Conservation (phyloP, 2,113 vertebrate genomes). For the Mobula birostris region DNA sequence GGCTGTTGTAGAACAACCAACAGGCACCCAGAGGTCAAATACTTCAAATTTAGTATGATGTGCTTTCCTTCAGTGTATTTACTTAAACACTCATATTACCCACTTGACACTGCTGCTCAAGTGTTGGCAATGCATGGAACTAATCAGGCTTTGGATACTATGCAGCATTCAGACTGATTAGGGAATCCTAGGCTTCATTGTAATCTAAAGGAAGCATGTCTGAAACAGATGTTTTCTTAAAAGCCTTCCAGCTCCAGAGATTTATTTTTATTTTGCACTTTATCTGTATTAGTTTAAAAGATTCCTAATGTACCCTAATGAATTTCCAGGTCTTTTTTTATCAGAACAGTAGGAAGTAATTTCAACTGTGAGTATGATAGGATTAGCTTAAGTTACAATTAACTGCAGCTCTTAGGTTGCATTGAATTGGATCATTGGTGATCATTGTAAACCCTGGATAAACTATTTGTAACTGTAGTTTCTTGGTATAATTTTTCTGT, state of each 20-base stretch:
- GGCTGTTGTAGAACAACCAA: constrained; percentile 4
- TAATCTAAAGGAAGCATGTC: constrained; percentile 31
- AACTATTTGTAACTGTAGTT: not conserved
- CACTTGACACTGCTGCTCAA: constrained; percentile 23
- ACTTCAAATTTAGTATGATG: constrained; percentile 32
- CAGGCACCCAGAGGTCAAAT: constrained; percentile 21
- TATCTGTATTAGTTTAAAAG: constrained; percentile 14
- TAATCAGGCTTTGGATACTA: constrained; percentile 22
- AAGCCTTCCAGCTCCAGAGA: constrained; percentile 18
- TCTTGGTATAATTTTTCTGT: too few species aligned
- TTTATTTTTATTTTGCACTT: constrained; percentile 22
- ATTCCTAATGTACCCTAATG: constrained; percentile 2
- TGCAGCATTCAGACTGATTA: constrained; percentile 30
- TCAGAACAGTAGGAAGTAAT: not conserved
- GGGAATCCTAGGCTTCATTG: constrained; percentile 33
- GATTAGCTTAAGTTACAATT: not conserved
- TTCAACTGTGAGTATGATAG: not conserved
- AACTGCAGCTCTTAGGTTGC: not conserved
- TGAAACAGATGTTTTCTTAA: constrained; percentile 28
- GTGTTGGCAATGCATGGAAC: constrained; percentile 20
- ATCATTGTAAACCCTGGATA: not conserved
- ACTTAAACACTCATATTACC: constrained; percentile 32
- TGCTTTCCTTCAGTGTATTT: constrained; percentile 33
- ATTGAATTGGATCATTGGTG: constrained; percentile 6
- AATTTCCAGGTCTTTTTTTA: constrained; percentile 17